phyloP scores from a whole-genome alignment of 2,888 invertebrate species.

The Hirtodrosophila histrioides region DNA sequence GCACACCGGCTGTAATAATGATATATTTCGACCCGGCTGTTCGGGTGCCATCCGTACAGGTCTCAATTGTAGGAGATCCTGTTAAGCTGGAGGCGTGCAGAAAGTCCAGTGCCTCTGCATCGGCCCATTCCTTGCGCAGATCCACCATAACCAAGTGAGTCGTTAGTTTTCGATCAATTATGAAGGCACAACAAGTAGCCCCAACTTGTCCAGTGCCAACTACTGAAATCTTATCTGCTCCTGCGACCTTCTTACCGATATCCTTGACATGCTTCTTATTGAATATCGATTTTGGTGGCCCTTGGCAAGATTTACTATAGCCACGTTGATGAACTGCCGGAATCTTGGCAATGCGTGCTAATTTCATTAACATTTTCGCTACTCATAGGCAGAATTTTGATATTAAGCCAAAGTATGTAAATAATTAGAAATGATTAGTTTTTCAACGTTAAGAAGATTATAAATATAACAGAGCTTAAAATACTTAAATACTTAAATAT shows the following conservation, averaged over 20 bases:
- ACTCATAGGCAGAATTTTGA: no score
- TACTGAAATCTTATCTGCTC: conserved; percentile 88
- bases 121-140: conserved; percentile 90
- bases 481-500: no score
- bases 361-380: no score
- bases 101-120: conserved; percentile 93
- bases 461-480: no score
- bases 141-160: conserved; percentile 92
- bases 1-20: conserved; percentile 93
- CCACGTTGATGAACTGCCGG: no score
- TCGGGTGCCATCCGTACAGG: conserved; percentile 88
- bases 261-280: neutral
- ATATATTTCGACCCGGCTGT: conserved; percentile 91
- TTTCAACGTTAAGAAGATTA: no score
- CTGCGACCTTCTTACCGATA: conserved; percentile 68
- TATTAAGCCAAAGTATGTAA: no score
- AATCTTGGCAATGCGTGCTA: no score
- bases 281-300: neutral
- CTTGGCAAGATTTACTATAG: no score
- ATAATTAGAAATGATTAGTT: no score
- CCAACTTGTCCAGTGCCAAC: conserved; percentile 94
- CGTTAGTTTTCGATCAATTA: conserved; percentile 91
- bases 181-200: conserved; percentile 92
- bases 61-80: conserved; percentile 68
- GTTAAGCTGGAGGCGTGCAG: conserved; percentile 86